phyloP scores from a whole-genome alignment of 2,888 invertebrate genomes.

The Urechis unicinctus region DNA sequence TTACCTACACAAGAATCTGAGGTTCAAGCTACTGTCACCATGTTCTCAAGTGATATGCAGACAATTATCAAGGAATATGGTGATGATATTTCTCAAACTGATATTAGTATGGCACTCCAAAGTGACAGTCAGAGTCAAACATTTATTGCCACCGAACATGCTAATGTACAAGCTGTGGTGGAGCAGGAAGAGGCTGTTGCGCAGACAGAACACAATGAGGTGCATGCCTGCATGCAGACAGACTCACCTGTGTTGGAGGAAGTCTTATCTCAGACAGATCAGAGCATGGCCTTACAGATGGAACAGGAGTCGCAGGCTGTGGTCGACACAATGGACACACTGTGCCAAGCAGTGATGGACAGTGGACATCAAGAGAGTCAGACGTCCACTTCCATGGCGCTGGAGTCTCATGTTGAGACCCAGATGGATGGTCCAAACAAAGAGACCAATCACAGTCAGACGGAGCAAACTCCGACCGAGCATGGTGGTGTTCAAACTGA shows the following conservation, averaged over 20 bases:
- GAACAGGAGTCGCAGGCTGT: slow-evolving; percentile 5
- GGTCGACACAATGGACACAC: background rate
- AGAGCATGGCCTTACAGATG: slow-evolving; percentile 9
- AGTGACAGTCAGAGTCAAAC: background rate
- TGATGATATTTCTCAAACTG: background rate
- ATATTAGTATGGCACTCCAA: background rate
- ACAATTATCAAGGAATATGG: background rate
- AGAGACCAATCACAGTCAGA: background rate
- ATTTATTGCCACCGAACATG: background rate
- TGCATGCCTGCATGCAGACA: background rate
- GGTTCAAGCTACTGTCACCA: background rate
- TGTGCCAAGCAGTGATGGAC: background rate
- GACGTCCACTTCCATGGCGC: slow-evolving; percentile 1
- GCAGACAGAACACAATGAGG: background rate
- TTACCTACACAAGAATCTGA: background rate
- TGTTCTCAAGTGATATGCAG: background rate
- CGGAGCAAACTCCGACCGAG: background rate
- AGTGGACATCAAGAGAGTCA: background rate
- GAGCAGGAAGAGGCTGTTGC: background rate
- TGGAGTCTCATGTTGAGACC: slow-evolving; percentile 3
- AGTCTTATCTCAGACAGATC: slow-evolving; percentile 4
- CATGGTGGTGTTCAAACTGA: background rate
- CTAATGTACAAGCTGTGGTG: background rate
- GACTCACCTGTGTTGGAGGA: background rate
- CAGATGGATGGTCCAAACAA: background rate